Conservation (phyloP, 1,140 invertebrate species). For the Rhopalosiphum padi region DNA sequence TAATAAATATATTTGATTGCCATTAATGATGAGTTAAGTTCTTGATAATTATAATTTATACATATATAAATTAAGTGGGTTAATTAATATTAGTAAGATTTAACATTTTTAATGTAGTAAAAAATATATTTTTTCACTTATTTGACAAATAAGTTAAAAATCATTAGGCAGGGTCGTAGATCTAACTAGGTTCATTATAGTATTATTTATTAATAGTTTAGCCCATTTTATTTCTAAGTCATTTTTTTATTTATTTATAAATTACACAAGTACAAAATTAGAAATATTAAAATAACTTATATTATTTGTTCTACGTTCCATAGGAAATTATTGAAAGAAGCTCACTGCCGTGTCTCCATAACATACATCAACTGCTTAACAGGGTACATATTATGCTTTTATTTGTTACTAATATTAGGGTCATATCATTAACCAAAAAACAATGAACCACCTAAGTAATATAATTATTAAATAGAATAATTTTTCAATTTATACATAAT, state of each 20-base stretch:
- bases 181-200: not conserved
- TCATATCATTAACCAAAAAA: not conserved
- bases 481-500: not conserved
- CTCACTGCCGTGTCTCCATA: conserved; percentile 57
- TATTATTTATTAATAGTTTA: not conserved
- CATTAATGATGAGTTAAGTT: not conserved
- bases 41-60: not conserved
- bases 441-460: conserved; percentile 31
- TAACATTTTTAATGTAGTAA: not conserved
- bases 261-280: not conserved
- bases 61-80: not conserved
- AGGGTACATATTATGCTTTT: conserved; percentile 57
- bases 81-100: not conserved
- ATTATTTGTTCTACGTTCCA: conserved; percentile 54
- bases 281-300: conserved; percentile 49
- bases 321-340: conserved; percentile 58
- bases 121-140: not conserved
- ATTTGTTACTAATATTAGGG: conserved; percentile 57
- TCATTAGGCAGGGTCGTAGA: not conserved
- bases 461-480: not conserved
- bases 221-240: conserved; percentile 2
- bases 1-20: not conserved
- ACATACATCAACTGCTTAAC: conserved; percentile 58
- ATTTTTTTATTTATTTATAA: not conserved
- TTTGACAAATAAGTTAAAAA: not conserved